These are phyloP conservation scores for Oophaga pumilio DNA, from an alignment of 2,113 vertebrate genomes.

Conservation along the genomic window DNA sequence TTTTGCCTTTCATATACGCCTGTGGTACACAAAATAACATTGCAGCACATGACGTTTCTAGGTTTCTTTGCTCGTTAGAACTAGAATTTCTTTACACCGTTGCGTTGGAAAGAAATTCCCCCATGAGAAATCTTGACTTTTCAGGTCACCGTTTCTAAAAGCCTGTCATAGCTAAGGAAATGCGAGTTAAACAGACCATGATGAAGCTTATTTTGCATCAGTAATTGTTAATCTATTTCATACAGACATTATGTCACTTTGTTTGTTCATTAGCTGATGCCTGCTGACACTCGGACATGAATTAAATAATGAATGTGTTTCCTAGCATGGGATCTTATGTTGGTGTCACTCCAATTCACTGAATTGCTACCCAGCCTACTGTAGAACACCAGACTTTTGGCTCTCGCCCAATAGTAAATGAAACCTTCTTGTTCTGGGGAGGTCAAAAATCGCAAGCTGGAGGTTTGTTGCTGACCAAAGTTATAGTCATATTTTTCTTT, in stretches of 20 bases:
- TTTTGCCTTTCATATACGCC: no score
- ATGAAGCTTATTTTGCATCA: neutral
- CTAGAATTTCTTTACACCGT: neutral
- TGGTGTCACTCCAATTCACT: constrained; percentile 38
- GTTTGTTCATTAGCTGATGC: constrained; percentile 42
- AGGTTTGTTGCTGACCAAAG: neutral
- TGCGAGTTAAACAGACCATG: constrained; percentile 14
- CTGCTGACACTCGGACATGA: constrained; percentile 32
- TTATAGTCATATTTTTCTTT: neutral
- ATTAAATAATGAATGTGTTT: constrained; percentile 42
- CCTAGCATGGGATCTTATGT: constrained; percentile 34
- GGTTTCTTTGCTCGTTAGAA: no score
- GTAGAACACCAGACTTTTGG: constrained; percentile 35
- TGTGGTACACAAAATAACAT: no score
- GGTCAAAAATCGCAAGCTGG: constrained; percentile 1
- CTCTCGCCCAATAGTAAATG: constrained; percentile 16
- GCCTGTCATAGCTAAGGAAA: neutral
- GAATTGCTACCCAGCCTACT: constrained; percentile 34
- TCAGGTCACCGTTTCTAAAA: neutral
- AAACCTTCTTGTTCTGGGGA: constrained; percentile 24
- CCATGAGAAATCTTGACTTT: neutral
- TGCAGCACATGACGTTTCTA: no score
- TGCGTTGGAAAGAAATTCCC: neutral
- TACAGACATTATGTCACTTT: constrained; percentile 27
- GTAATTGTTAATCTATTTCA: constrained; percentile 19